These are phyloP conservation scores for Halocaridina rubra DNA, from an alignment of 2,888 invertebrate genomes.

Conservation along the genomic window DNA sequence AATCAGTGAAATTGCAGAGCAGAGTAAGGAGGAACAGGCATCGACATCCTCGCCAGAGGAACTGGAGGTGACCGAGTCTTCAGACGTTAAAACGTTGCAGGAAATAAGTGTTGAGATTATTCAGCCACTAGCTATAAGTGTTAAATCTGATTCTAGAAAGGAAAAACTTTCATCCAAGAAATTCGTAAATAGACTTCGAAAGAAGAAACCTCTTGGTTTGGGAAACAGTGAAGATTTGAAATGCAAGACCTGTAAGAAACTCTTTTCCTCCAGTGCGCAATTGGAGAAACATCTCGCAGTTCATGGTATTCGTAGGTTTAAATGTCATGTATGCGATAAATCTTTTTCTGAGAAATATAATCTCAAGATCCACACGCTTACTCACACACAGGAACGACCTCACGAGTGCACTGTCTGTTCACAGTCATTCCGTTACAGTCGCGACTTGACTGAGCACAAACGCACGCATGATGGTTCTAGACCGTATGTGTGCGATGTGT, in stretches of 20 bases:
- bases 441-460: constrained; percentile 52
- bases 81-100: background rate
- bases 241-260: constrained; percentile 25
- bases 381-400: constrained; percentile 46
- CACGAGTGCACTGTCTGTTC: constrained; percentile 33
- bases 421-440: constrained; percentile 44
- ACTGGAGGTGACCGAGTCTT: no score
- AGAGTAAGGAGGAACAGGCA: no score
- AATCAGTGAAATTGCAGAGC: no score
- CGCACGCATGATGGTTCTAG: constrained; percentile 40
- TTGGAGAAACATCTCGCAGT: constrained; percentile 19
- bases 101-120: constrained; percentile 48
- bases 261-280: constrained; percentile 6
- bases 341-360: constrained; percentile 51
- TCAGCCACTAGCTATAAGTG: background rate
- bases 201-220: background rate
- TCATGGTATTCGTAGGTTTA: constrained; percentile 16
- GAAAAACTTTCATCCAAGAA: background rate
- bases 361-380: constrained; percentile 53
- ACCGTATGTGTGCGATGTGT: constrained; percentile 32
- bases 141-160: background rate
- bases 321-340: constrained; percentile 37
- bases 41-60: no score
- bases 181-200: background rate
- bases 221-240: background rate